These are phyloP conservation scores for Pseudocheirus occidentalis DNA, from an alignment of 2,797 vertebrate genomes.

Conservation along the genomic window DNA sequence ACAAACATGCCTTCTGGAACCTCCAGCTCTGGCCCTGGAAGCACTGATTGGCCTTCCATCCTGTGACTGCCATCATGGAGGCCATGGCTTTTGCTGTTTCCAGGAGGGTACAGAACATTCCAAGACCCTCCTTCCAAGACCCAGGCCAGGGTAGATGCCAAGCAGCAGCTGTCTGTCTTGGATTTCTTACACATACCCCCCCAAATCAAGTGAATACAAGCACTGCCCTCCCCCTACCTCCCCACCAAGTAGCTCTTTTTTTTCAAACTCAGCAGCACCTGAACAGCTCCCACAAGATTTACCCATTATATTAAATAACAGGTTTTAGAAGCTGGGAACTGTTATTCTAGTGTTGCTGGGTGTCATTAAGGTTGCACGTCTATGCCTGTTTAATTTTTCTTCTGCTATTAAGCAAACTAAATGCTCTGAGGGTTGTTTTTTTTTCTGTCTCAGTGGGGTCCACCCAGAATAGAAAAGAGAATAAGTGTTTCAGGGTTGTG, in stretches of 20 bases:
- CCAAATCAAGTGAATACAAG: conserved; percentile 76
- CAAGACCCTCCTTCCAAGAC: conserved; percentile 56
- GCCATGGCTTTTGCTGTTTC: conserved; percentile 78
- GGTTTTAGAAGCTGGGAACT: conserved; percentile 79
- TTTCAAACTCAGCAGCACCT: conserved; percentile 74
- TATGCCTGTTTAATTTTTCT: conserved; percentile 86
- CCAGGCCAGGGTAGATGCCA: conserved; percentile 75
- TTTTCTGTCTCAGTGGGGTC: conserved; percentile 82
- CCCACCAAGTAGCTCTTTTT: conserved; percentile 61
- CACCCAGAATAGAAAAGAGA: conserved; percentile 83
- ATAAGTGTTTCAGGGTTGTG: conserved; percentile 83
- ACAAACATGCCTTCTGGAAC: conserved; percentile 79
- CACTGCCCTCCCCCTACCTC: neutral
- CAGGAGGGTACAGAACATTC: conserved; percentile 77
- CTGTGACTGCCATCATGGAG: conserved; percentile 41
- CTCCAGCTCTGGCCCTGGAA: conserved; percentile 77
- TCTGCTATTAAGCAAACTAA: conserved; percentile 84
- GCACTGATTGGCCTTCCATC: conserved; percentile 71
- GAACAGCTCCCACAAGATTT: conserved; percentile 77
- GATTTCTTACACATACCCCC: conserved; percentile 76
- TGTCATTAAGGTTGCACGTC: conserved; percentile 84
- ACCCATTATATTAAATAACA: conserved; percentile 74
- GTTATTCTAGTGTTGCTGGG: conserved; percentile 79
- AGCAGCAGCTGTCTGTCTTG: conserved; percentile 79
- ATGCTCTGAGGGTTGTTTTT: conserved; percentile 76